Conservation (phyloP, 2,888 invertebrate species). For the Eretmocerus hayati region DNA sequence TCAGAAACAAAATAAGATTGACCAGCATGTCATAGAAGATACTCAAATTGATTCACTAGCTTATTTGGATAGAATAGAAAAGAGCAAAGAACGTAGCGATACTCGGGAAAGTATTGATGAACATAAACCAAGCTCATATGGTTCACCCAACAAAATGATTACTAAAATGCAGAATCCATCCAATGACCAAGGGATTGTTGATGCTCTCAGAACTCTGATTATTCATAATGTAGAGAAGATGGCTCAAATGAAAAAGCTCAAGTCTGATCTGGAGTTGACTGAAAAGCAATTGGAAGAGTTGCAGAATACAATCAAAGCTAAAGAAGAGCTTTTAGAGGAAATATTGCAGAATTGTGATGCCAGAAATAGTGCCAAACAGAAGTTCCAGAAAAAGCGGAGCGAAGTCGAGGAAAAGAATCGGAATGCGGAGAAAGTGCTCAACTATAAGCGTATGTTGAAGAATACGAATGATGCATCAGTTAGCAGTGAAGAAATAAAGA, state of each 20-base stretch:
- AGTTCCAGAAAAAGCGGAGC: constrained; percentile 58
- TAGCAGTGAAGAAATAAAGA: constrained; percentile 43
- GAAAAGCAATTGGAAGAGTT: constrained; percentile 67
- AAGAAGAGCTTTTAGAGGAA: constrained; percentile 68
- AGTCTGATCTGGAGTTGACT: constrained; percentile 57
- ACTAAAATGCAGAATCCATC: constrained; percentile 13
- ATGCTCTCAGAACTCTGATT: constrained; percentile 47
- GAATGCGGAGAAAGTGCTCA: constrained; percentile 39
- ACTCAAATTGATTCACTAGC: not conserved
- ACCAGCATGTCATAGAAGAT: constrained; percentile 4
- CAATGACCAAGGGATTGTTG: constrained; percentile 51
- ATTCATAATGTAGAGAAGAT: constrained; percentile 42
- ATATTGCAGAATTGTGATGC: constrained; percentile 55
- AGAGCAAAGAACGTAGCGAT: constrained; percentile 6
- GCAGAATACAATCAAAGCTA: constrained; percentile 61
- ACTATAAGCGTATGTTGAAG: constrained; percentile 28
- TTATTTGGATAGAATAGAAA: constrained; percentile 6
- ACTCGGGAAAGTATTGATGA: constrained; percentile 6
- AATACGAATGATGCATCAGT: constrained; percentile 37
- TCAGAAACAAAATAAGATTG: constrained; percentile 28
- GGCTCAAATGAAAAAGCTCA: constrained; percentile 43
- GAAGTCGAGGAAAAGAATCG: constrained; percentile 56
- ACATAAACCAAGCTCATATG: too few relatives aligned
- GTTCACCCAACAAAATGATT: constrained; percentile 6
- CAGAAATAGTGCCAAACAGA: constrained; percentile 53